These are phyloP conservation scores for Adineta ricciae DNA, from an alignment of 2,888 invertebrate species.

Conservation along the genomic window DNA sequence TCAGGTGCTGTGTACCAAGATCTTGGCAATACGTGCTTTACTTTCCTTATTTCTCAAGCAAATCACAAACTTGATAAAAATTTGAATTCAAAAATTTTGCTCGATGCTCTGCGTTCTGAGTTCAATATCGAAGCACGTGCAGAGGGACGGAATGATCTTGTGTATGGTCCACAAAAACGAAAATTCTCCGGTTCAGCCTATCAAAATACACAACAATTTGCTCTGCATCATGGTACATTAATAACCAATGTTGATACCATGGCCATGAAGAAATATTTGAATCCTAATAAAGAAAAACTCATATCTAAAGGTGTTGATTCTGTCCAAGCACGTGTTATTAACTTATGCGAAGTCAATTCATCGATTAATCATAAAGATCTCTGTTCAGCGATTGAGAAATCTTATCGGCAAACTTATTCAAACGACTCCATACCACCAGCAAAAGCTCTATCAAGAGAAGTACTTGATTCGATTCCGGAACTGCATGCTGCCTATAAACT, in stretches of 20 bases:
- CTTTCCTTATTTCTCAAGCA: not conserved
- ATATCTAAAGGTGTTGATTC: not conserved
- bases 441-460: not conserved
- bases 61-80: not conserved
- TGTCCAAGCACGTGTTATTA: not conserved
- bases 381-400: not conserved
- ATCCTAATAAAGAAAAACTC: slow-evolving; percentile 4
- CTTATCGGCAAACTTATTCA: not conserved
- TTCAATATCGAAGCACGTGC: not conserved
- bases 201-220: not conserved
- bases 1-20: not conserved
- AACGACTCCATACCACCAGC: not conserved
- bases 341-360: not conserved
- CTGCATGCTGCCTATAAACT: not conserved
- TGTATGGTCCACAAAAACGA: not conserved
- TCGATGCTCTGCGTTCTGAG: not conserved
- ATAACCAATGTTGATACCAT: not conserved
- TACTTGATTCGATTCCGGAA: not conserved
- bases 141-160: not conserved
- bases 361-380: not conserved
- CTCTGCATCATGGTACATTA: slow-evolving; percentile 2
- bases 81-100: not conserved
- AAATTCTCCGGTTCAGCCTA: slow-evolving; percentile 3
- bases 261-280: not conserved
- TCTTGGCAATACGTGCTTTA: not conserved